Evolutionary conservation across 2,113 vertebrate genomes (phyloP).

Genomic region (Petaurus breviceps): DNA sequence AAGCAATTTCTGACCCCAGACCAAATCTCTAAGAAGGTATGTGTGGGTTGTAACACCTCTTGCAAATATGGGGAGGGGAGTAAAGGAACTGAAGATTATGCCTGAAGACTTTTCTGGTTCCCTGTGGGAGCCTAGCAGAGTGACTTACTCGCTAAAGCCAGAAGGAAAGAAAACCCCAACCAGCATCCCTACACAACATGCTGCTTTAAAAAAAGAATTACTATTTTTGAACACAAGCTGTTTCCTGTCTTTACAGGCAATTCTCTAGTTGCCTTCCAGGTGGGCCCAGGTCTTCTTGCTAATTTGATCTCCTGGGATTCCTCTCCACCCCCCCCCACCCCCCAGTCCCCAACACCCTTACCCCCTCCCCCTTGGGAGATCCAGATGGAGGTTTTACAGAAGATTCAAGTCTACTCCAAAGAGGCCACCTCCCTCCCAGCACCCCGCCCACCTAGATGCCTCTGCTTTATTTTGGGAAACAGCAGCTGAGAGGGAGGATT

Average conservation of each 20-base stretch:
- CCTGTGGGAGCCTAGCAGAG: background rate
- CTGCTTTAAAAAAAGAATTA: constrained; percentile 77
- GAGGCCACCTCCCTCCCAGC: constrained; percentile 77
- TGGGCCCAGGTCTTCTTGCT: constrained; percentile 78
- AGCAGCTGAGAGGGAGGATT: constrained; percentile 84
- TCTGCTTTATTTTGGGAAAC: constrained; percentile 83
- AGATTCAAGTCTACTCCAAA: constrained; percentile 53
- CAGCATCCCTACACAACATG: constrained; percentile 46
- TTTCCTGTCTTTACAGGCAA: constrained; percentile 83
- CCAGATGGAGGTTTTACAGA: constrained; percentile 58
- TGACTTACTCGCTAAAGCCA: constrained; percentile 11
- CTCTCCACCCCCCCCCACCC: constrained; percentile 60
- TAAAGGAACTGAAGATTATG: constrained; percentile 40
- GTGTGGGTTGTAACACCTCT: constrained; percentile 31
- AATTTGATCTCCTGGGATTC: constrained; percentile 78
- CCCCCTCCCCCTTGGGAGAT: constrained; percentile 41
- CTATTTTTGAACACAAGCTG: constrained; percentile 79
- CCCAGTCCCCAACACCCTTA: constrained; percentile 63
- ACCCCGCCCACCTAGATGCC: constrained; percentile 73
- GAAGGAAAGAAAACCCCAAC: constrained; percentile 29
- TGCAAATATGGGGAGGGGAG: constrained; percentile 37
- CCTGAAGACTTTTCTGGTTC: constrained; percentile 52
- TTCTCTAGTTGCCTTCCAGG: constrained; percentile 81
- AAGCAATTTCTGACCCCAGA: constrained; percentile 39
- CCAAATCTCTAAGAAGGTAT: constrained; percentile 18